Evolutionary conservation across 2,888 invertebrate genomes (phyloP).

Genomic region (Ectropis crepuscularia): DNA sequence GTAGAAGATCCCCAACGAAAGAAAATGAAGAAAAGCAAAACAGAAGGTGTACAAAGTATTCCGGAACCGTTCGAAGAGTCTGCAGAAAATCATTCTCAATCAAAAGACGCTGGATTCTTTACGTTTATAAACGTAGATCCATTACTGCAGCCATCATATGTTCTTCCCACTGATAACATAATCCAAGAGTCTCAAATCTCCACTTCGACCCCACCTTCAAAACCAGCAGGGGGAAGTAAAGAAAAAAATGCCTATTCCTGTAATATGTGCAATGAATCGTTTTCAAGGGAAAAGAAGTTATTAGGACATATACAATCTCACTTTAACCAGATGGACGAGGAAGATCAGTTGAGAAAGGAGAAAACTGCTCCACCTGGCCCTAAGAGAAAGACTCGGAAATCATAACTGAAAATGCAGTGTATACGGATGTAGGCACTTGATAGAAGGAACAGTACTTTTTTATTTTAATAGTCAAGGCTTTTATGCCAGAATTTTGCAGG

Average conservation of each 20-base stretch:
- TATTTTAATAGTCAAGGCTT: background rate
- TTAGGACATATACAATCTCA: conserved; percentile 74
- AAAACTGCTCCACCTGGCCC: conserved; percentile 35
- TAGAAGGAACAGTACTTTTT: conserved; percentile 31
- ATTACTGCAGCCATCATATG: conserved; percentile 72
- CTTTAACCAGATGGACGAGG: conserved; percentile 72
- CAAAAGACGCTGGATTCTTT: conserved; percentile 68
- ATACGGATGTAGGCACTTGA: conserved; percentile 16
- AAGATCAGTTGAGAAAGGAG: conserved; percentile 57
- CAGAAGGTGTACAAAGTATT: conserved; percentile 32
- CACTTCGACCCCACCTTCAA: conserved; percentile 62
- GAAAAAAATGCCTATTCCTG: conserved; percentile 65
- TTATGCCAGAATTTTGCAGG: background rate
- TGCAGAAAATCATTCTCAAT: conserved; percentile 57
- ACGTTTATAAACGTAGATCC: conserved; percentile 80
- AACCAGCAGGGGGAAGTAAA: conserved; percentile 44
- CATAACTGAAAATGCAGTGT: conserved; percentile 33
- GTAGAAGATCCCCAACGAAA: conserved; percentile 59
- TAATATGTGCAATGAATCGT: conserved; percentile 71
- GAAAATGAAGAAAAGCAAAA: conserved; percentile 54
- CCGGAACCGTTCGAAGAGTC: conserved; percentile 61
- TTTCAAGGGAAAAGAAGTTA: conserved; percentile 75
- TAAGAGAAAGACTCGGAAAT: conserved; percentile 50
- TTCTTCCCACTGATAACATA: conserved; percentile 72
- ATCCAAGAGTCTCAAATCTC: conserved; percentile 79